Conservation (phyloP, 1,140 invertebrate genomes). For the Drosophila dunni region DNA sequence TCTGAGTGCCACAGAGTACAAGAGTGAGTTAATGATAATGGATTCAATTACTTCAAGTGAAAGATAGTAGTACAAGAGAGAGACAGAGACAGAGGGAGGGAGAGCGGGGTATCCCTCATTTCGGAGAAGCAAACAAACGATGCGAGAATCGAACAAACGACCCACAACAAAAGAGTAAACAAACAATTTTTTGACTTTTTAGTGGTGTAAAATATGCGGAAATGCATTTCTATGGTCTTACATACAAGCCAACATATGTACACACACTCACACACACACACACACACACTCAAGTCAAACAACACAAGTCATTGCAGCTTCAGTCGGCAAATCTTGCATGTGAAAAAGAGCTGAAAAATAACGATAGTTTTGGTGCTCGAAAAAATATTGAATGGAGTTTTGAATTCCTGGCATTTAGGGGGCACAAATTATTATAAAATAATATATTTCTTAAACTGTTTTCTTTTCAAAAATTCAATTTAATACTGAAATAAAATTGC, state of each 20-base stretch:
- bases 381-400: too few species aligned
- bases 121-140: slow-evolving; percentile 7
- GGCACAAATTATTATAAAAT: too few species aligned
- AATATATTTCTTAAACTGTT: too few species aligned
- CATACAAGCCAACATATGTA: slow-evolving; percentile 25
- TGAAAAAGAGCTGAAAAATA: slow-evolving; percentile 35
- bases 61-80: slow-evolving; percentile 5
- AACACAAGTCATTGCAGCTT: slow-evolving; percentile 74
- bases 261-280: slow-evolving; percentile 37
- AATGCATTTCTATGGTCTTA: slow-evolving; percentile 83
- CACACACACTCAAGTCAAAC: slow-evolving; percentile 60
- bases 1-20: slow-evolving; percentile 48
- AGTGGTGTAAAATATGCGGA: slow-evolving; percentile 83
- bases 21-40: slow-evolving; percentile 73
- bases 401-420: too few species aligned
- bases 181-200: slow-evolving; percentile 80
- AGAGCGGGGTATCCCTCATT: too few species aligned
- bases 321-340: slow-evolving; percentile 75
- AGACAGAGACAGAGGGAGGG: background rate
- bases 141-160: slow-evolving; percentile 37
- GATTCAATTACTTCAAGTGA: slow-evolving; percentile 69
- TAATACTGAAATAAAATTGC: too few species aligned
- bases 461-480: too few species aligned
- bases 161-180: slow-evolving; percentile 77
- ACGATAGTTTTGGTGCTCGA: too few species aligned